phyloP scores from a whole-genome alignment of 35 echinoderm and acorn worm genomes.

The Apostichopus californicus region DNA sequence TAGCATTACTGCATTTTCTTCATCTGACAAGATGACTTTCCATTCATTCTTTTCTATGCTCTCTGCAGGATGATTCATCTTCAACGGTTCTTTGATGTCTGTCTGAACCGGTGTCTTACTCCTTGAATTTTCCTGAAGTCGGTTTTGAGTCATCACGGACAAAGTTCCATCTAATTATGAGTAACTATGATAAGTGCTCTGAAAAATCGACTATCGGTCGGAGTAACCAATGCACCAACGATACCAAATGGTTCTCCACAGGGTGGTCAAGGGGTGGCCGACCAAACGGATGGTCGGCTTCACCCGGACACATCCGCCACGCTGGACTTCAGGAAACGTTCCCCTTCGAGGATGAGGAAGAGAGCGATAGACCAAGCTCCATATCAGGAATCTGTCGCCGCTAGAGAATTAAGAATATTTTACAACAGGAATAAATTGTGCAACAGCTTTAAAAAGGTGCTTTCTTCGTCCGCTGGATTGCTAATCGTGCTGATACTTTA shows the following conservation, averaged over 20 bases:
- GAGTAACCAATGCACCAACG: neutral
- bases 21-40: no score
- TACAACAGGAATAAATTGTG: conserved; percentile 59
- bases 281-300: neutral
- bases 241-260: conserved; percentile 32
- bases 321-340: neutral
- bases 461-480: conserved; percentile 48
- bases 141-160: neutral
- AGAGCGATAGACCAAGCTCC: conserved; percentile 25
- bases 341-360: conserved; percentile 28
- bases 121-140: neutral
- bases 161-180: conserved; percentile 6
- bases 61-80: no score
- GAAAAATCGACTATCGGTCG: conserved; percentile 23
- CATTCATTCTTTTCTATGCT: no score
- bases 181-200: conserved; percentile 40
- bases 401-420: conserved; percentile 55
- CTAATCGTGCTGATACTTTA: conserved; percentile 39
- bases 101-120: no score
- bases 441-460: conserved; percentile 59
- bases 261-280: neutral
- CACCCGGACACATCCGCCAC: neutral
- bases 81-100: no score
- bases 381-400: conserved; percentile 53
- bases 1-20: no score